Evolutionary conservation across 2,113 vertebrate genomes (phyloP).

Genomic region (Cephalopterus ornatus): DNA sequence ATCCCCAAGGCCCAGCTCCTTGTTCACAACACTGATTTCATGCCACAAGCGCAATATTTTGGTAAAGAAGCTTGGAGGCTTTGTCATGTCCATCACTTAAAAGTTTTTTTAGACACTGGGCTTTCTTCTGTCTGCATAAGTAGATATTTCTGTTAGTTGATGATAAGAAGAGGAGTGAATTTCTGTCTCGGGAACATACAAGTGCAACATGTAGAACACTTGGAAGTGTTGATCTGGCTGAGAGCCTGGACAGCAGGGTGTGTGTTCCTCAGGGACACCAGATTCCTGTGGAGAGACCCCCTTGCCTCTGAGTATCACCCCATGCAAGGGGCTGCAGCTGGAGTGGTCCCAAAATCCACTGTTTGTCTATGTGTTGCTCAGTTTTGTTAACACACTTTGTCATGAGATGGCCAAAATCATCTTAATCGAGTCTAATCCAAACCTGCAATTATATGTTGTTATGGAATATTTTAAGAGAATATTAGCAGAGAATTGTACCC

Average conservation of each 20-base stretch:
- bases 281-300: no score
- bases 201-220: neutral
- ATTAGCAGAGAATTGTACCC: neutral
- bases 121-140: neutral
- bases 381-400: neutral
- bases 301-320: no score
- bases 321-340: neutral
- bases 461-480: neutral
- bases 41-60: neutral
- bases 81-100: neutral
- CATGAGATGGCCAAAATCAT: fast-evolving
- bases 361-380: fast-evolving
- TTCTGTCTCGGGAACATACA: neutral
- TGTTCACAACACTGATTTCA: fast-evolving
- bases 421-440: neutral
- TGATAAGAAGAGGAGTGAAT: neutral
- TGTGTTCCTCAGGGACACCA: neutral
- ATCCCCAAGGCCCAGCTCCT: neutral
- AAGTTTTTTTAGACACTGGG: neutral
- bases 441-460: neutral
- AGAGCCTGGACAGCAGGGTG: neutral
- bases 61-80: neutral
- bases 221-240: neutral
- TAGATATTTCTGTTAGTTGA: neutral
- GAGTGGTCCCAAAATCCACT: neutral